Conservation (phyloP, 2,888 invertebrate species). For the Petrolisthes manimaculis region DNA sequence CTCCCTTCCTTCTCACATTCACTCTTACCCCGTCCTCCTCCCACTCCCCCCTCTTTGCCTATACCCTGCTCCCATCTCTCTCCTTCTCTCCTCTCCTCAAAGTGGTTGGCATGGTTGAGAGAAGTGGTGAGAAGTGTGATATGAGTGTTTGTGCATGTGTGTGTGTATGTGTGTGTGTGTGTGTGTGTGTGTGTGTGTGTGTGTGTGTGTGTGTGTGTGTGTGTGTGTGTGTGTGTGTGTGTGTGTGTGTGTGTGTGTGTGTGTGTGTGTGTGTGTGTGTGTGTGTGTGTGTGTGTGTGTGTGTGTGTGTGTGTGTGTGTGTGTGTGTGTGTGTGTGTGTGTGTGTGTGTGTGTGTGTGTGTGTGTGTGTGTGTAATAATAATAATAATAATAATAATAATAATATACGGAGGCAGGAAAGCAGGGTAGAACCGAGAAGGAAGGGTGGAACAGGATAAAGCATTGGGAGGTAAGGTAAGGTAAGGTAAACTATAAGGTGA, state of each 20-base stretch:
- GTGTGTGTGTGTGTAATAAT: not conserved
- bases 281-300: not conserved
- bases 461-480: not conserved
- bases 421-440: not conserved
- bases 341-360: not conserved
- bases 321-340: not conserved
- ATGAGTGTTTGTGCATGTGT: not conserved
- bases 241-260: too few relatives aligned
- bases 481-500: not conserved
- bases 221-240: too few relatives aligned
- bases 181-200: not conserved
- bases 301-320: not conserved
- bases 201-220: not conserved
- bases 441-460: not conserved
- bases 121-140: too few relatives aligned
- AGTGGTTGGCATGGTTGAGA: too few relatives aligned
- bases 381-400: too few relatives aligned
- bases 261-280: not conserved
- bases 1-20: too few relatives aligned
- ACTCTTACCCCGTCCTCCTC: too few relatives aligned
- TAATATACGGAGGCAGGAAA: not conserved
- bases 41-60: too few relatives aligned
- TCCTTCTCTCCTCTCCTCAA: too few relatives aligned
- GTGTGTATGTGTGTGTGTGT: not conserved
- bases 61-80: too few relatives aligned